Conservation (phyloP, 2,797 vertebrate species). For the Mormyrus proboscirostris region DNA sequence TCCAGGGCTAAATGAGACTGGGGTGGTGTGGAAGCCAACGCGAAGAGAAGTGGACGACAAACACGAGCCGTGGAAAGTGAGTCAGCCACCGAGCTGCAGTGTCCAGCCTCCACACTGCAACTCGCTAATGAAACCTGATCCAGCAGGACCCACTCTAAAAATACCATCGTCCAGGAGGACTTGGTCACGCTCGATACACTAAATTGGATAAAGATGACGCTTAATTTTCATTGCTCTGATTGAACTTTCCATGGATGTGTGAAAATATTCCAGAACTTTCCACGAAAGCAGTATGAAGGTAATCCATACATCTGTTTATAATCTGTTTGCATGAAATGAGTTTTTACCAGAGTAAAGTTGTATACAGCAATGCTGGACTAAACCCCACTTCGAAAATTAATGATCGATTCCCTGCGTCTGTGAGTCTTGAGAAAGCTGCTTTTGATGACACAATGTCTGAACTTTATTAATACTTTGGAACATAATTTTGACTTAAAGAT, state of each 20-base stretch:
- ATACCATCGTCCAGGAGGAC: slow-evolving; percentile 39
- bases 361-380: neutral
- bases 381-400: neutral
- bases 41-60: neutral
- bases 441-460: neutral
- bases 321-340: neutral
- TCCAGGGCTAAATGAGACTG: neutral
- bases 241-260: slow-evolving; percentile 44
- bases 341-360: neutral
- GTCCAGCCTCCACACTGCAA: slow-evolving; percentile 28
- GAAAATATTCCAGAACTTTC: slow-evolving; percentile 40
- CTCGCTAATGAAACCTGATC: slow-evolving; percentile 63
- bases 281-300: slow-evolving; percentile 5
- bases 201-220: slow-evolving; percentile 51
- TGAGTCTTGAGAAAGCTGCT: neutral
- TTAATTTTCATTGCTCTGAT: slow-evolving; percentile 49
- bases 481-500: neutral
- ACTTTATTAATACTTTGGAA: neutral
- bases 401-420: neutral
- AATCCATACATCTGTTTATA: neutral
- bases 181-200: slow-evolving; percentile 25
- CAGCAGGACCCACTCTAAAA: slow-evolving; percentile 52
- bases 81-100: slow-evolving; percentile 23
- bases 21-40: neutral
- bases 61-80: slow-evolving; percentile 1